Percentiles rank a stretch among this genome's conserved stretches.
Conservation (phyloP, 2,888 invertebrate genomes). For the Sesia apiformis region DNA sequence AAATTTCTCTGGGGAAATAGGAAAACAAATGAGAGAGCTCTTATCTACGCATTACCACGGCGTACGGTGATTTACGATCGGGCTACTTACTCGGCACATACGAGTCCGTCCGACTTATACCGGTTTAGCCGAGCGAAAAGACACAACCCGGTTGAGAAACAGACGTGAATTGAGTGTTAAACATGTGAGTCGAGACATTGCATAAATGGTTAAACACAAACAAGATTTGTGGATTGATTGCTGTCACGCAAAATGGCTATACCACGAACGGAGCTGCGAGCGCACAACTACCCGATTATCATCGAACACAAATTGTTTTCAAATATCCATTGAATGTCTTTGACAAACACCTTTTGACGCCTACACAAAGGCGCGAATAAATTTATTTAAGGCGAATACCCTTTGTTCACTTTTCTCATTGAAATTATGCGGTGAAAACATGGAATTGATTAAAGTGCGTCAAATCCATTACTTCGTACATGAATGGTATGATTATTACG, state of each 20-base stretch:
- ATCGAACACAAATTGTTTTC: conserved; percentile 14
- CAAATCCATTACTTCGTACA: conserved; percentile 23
- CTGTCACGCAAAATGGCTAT: conserved; percentile 9
- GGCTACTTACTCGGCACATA: conserved; percentile 34
- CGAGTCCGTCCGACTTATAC: conserved; percentile 19
- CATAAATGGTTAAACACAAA: conserved; percentile 38
- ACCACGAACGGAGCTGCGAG: background rate
- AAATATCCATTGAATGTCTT: conserved; percentile 6
- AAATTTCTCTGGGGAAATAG: conserved; percentile 68
- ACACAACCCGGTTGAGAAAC: conserved; percentile 49
- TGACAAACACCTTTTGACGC: conserved; percentile 19
- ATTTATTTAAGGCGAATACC: background rate
- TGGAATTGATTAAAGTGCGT: conserved; percentile 14
- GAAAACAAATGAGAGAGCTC: conserved; percentile 69
- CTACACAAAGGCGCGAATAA: conserved; percentile 14
- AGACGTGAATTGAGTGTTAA: conserved; percentile 59
- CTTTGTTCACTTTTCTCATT: background rate
- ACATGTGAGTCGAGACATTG: conserved; percentile 43
- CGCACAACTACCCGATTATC: conserved; percentile 8
- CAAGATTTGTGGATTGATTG: conserved; percentile 31
- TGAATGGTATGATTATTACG: conserved; percentile 19
- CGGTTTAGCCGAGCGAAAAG: conserved; percentile 47
- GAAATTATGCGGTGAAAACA: conserved; percentile 17
- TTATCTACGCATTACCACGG: conserved; percentile 68
- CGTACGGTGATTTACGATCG: conserved; percentile 60